Evolutionary conservation across 64 coral and sea anemone species (phyloP).

Genomic region (Montipora foliosa): DNA sequence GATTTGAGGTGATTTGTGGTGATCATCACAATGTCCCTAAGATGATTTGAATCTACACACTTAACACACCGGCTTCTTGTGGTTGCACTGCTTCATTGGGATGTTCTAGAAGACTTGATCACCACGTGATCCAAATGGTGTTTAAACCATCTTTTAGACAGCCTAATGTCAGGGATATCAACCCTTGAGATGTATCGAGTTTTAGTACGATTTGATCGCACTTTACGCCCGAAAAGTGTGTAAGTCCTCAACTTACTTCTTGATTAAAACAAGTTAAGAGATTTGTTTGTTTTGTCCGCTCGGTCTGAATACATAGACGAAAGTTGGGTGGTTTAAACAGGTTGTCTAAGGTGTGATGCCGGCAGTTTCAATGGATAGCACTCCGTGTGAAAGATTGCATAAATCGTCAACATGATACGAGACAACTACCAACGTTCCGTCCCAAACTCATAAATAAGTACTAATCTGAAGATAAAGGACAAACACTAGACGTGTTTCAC

Average conservation of each 20-base stretch:
- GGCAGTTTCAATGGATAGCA: too few relatives aligned
- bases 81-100: constrained; percentile 48
- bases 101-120: constrained; percentile 56
- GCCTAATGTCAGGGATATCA: constrained; percentile 40
- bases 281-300: not conserved
- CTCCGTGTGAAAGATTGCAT: too few relatives aligned
- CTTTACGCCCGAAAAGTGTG: too few relatives aligned
- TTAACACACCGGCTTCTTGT: not conserved
- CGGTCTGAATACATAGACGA: too few relatives aligned
- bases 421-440: not conserved
- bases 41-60: not conserved
- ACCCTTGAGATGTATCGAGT: not conserved
- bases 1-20: not conserved
- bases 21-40: not conserved
- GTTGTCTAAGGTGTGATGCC: too few relatives aligned
- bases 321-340: too few relatives aligned
- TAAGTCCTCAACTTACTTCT: too few relatives aligned
- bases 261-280: not conserved
- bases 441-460: not conserved
- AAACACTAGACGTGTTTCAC: too few relatives aligned
- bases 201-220: not conserved
- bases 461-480: too few relatives aligned
- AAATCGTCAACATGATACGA: not conserved
- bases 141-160: constrained; percentile 23
- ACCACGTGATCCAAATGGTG: constrained; percentile 15